Conservation (phyloP, 2,113 vertebrate species). For the Romanogobio albipinnatus region DNA sequence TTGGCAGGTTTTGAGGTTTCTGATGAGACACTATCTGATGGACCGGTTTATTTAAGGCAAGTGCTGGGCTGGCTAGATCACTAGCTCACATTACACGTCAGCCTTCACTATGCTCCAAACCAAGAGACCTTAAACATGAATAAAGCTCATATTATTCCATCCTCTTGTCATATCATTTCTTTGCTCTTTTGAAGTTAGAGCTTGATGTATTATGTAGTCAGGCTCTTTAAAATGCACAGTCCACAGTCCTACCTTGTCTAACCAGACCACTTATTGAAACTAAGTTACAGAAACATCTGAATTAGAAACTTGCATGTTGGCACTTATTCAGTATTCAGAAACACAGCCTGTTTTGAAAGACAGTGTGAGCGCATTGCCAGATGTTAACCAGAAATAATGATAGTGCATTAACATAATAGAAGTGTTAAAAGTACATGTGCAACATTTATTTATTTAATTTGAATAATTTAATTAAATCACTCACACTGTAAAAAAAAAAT, state of each 20-base stretch:
- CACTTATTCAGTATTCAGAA: background rate
- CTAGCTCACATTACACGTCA: background rate
- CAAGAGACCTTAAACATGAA: background rate
- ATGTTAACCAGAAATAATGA: background rate
- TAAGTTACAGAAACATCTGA: background rate
- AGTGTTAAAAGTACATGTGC: background rate
- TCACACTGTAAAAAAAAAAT: too few relatives aligned
- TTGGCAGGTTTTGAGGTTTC: background rate
- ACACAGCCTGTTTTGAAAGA: background rate
- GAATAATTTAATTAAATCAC: background rate
- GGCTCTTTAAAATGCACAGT: background rate
- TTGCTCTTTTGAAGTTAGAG: background rate
- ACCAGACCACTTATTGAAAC: background rate
- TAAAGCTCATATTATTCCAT: background rate
- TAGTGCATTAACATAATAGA: background rate
- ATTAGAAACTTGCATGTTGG: background rate
- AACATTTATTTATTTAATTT: background rate
- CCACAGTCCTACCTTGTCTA: background rate
- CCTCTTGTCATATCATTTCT: background rate
- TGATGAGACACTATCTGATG: background rate
- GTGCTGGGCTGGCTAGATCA: background rate
- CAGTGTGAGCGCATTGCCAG: background rate
- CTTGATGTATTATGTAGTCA: background rate
- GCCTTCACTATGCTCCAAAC: background rate
- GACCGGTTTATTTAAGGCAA: slow-evolving; percentile 32